Base-by-base conservation (phyloP, 1,140 invertebrate genomes). In the Apis cerana region DNA sequence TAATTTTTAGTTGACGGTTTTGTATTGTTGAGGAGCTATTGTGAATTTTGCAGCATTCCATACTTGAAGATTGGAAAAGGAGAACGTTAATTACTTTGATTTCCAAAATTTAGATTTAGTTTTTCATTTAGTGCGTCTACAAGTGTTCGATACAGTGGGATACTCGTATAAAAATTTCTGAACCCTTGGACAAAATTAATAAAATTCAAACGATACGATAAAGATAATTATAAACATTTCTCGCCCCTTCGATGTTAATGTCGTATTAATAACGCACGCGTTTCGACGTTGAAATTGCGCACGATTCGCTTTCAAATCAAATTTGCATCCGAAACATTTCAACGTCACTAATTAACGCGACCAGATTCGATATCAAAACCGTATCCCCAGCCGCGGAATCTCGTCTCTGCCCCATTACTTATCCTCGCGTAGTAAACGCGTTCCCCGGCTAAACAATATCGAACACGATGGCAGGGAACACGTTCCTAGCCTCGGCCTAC, bases 401-500 rank as follows among this genome's bases (percentile, higher is more conserved):
- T 17, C 7, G 74, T 69, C 50, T 52, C 23, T 43, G 33, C 33
- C 21, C 50, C 64, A 21, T 64, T 78, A 62, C 33, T 80, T 78
- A 82, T 75, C 65, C 75, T 21, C 12, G 54, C 10, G 27, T 43
- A 5, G 33, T 23, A 23, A 64, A 65, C 65, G 50, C 80, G 62
- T 69, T 56, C 65, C 64, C 43, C 33, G 23, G 17, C 77, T 84
- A 80, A 84, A 67, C 86, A 83, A 81, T 87, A 81, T 68, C 50
- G 81, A 59, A 58, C 81, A 64, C n/a, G 64, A 68, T 87, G 69
- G 43, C 8, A 23, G 52, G 15, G 85, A 64, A 84, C 87, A 59
- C 75, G 62, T 72, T 83, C 81, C 52, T 52, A 33, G 65, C 74
- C 33, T 76, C 27, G 72, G 62, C 62, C 78, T 65, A 65, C 54